Evolutionary conservation across 2,888 invertebrate species (phyloP), one percentile per base, ranked within the genome.

Genomic region (Agrotis puta): DNA sequence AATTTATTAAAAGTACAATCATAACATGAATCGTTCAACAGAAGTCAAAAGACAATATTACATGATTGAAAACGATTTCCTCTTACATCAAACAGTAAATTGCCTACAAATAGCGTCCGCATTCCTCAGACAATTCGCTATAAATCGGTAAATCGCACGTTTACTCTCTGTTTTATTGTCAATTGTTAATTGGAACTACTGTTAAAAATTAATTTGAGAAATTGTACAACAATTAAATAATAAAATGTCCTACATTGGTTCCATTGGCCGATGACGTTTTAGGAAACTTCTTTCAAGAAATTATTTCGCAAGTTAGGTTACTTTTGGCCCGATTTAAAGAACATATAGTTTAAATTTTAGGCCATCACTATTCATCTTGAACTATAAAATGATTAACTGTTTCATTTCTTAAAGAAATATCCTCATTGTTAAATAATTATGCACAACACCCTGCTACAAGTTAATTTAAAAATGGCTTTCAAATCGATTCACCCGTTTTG

Each of bases 41-140:
- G 22, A 47, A 54, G 54, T 53, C 33, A 47, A 48, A 58, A 22
- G 39, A 39, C 11, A 39, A 39, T 11, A 39, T 39, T 39, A 45
- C 16, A 63, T 22, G 20, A 20, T 24, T 47, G 27, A 67, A 75
- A 71, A 66, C 24, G 0, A 74, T 83, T 80, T 75, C 66, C 71
- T 71, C 43, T 58, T 64, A 69, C 81, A 67, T 75, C 51, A 62
- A 67, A 67, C 27, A 71, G 56, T 59, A 64, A 73, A 79, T 73
- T 73, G 22, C 74, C 50, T 20, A 43, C 24, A 14, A 67, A 54
- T 57, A 6, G 50, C 53, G 27, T 79, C 80, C 67, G 80, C 83
- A 67, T 79, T 79, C 74, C 33, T 62, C 13, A 20, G 13, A 13
- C 43, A 47, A 20, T 24, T 20, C n/a, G 33, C 63, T 50, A 33